Evolutionary conservation across 1,140 invertebrate species (phyloP).

Genomic region (Rhizoglyphus robini): DNA sequence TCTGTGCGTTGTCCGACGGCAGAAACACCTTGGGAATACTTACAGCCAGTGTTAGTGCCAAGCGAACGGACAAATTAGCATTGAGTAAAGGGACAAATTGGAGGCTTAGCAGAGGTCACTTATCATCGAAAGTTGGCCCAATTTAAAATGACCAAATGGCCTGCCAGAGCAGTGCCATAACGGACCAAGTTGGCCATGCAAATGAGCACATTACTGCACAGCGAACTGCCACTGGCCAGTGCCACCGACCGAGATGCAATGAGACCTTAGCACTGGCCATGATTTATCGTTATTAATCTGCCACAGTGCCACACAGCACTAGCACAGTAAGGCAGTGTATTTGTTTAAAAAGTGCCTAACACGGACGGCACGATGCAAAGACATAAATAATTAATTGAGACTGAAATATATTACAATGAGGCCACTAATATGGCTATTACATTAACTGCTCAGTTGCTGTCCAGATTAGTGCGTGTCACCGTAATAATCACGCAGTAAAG

Average conservation of each 20-base stretch:
- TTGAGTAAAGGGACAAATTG: background rate
- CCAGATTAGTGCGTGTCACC: too few relatives aligned
- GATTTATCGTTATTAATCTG: background rate
- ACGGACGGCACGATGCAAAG: background rate
- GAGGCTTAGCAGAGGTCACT: background rate
- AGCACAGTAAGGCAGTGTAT: background rate
- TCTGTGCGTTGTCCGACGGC: background rate
- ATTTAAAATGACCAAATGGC: background rate
- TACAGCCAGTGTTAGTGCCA: background rate
- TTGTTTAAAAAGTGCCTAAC: background rate
- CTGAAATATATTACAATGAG: background rate
- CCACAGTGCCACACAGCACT: too few relatives aligned
- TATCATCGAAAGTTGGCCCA: background rate
- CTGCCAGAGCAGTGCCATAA: background rate
- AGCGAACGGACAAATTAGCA: background rate
- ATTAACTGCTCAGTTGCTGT: too few relatives aligned
- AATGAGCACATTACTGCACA: background rate
- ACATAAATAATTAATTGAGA: conserved; percentile 1
- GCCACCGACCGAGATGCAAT: background rate
- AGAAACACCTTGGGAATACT: conserved; percentile 13
- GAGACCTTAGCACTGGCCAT: background rate
- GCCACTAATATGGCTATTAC: background rate
- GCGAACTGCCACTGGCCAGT: background rate
- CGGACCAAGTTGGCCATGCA: conserved; percentile 1
- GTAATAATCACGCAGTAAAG: too few relatives aligned